Percentiles rank a stretch among this genome's conserved stretches.
These are phyloP conservation scores for Morpho helenor DNA, from an alignment of 2,888 invertebrate genomes.

Conservation along the genomic window DNA sequence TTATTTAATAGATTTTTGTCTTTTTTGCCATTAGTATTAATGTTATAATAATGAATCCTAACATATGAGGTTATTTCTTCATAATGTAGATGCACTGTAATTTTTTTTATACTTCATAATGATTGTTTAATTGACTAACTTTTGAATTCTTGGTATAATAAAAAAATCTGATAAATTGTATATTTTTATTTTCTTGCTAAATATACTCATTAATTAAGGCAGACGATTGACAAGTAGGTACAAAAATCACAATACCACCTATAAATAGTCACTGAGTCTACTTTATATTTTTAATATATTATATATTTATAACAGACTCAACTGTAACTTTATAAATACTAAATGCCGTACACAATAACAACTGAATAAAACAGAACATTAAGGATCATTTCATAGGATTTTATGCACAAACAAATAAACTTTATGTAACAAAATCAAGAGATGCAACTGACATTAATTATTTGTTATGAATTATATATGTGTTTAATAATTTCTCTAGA, in stretches of 20 bases:
- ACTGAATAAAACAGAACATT: constrained; percentile 14
- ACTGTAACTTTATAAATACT: constrained; percentile 12
- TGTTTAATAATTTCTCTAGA: too few species aligned
- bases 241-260: constrained; percentile 4
- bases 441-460: neutral
- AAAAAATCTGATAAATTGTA: neutral
- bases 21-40: too few species aligned
- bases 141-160: too few species aligned
- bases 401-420: constrained; percentile 13
- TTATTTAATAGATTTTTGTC: too few species aligned
- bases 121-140: too few species aligned
- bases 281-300: neutral
- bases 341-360: constrained; percentile 25
- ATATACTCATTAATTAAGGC: constrained; percentile 5
- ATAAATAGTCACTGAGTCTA: neutral
- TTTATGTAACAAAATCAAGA: constrained; percentile 11
- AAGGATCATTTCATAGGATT: constrained; percentile 3
- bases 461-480: too few species aligned
- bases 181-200: constrained; percentile 10
- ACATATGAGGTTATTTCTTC: too few species aligned
- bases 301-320: constrained; percentile 1
- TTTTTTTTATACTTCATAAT: too few species aligned
- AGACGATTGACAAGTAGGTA: constrained; percentile 2
- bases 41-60: too few species aligned
- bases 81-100: too few species aligned